Evolutionary conservation across 2,888 invertebrate species (phyloP).

Genomic region (Orthosia gothica): DNA sequence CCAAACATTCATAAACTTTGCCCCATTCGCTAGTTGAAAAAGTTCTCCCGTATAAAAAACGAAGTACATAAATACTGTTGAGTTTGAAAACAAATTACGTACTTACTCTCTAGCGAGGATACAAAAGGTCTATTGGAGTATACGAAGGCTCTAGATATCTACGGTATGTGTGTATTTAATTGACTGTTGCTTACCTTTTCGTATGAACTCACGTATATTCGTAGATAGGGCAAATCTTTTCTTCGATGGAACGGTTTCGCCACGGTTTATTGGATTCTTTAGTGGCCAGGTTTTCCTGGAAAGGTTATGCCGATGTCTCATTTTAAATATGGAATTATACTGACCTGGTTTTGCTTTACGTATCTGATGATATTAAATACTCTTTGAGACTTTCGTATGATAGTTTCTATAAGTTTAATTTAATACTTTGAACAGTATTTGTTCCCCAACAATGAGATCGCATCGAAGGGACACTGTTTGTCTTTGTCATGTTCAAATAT

Average conservation of each 20-base stretch:
- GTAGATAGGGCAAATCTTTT: conserved; percentile 22
- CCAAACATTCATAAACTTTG: conserved; percentile 45
- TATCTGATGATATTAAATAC: conserved; percentile 1
- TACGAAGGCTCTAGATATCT: conserved; percentile 22
- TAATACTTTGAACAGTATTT: conserved; percentile 9
- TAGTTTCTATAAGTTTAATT: not conserved
- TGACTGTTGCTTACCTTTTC: conserved; percentile 48
- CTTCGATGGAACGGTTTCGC: conserved; percentile 18
- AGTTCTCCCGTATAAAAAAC: conserved; percentile 39
- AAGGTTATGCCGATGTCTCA: conserved; percentile 22
- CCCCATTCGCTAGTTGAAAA: conserved; percentile 51
- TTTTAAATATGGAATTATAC: conserved; percentile 31
- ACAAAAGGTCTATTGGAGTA: conserved; percentile 27
- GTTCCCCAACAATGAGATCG: conserved; percentile 11
- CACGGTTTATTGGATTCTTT: conserved; percentile 48
- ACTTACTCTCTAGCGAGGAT: conserved; percentile 17
- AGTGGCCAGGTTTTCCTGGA: conserved; percentile 28
- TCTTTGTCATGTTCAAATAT: conserved; percentile 30
- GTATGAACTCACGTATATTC: conserved; percentile 25
- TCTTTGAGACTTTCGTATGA: not conserved
- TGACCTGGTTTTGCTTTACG: conserved; percentile 17
- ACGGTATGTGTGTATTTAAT: conserved; percentile 48
- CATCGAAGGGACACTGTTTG: conserved; percentile 19
- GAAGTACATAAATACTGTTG: conserved; percentile 39
- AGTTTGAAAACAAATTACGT: conserved; percentile 56